A percentile compares a stretch with the other conserved stretches of the same genome.
Conservation (phyloP, 2,113 vertebrate genomes). For the Callipepla californica region DNA sequence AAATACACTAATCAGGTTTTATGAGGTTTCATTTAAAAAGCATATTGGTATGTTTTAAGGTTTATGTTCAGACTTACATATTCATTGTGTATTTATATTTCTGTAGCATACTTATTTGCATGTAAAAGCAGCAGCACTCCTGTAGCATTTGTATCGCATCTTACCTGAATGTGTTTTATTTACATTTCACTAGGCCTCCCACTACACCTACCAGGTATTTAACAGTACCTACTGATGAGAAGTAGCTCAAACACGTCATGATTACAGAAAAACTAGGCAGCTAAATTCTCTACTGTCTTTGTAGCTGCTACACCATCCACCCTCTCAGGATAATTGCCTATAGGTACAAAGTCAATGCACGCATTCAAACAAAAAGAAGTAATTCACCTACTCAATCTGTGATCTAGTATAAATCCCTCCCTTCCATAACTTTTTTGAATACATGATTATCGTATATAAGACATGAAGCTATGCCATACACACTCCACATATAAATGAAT, state of each 20-base stretch:
- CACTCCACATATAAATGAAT: background rate
- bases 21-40: background rate
- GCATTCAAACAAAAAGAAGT: background rate
- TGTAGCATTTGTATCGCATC: background rate
- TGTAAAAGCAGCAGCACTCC: background rate
- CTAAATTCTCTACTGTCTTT: background rate
- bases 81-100: background rate
- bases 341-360: background rate
- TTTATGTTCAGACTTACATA: background rate
- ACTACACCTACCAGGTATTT: background rate
- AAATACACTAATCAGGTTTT: slow-evolving; percentile 45
- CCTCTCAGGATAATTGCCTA: background rate
- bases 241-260: background rate
- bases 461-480: background rate
- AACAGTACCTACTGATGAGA: background rate
- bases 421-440: background rate
- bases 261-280: background rate
- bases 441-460: background rate
- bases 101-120: background rate
- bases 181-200: background rate
- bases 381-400: background rate
- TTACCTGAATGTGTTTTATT: background rate
- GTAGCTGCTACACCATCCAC: background rate
- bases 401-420: background rate
- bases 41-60: background rate